Conservation (phyloP, 2,888 invertebrate genomes). For the Sympetrum striolatum region DNA sequence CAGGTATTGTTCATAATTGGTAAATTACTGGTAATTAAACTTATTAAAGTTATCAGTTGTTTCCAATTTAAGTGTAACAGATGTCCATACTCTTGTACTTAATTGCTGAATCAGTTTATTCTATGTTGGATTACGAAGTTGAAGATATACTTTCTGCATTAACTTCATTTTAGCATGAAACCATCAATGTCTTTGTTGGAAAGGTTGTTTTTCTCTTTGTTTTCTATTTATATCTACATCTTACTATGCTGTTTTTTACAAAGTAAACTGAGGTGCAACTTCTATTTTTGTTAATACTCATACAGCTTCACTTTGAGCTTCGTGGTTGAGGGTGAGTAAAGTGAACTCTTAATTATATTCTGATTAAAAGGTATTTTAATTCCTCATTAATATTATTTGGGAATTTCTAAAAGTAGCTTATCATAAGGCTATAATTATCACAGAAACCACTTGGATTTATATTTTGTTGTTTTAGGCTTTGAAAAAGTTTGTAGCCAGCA, state of each 20-base stretch:
- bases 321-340: no score
- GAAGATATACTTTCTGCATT: background rate
- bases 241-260: no score
- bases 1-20: background rate
- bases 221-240: background rate
- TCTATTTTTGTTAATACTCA: no score
- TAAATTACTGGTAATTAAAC: background rate
- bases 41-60: background rate
- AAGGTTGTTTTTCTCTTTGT: background rate
- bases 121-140: background rate
- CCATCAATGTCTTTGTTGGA: background rate
- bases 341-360: background rate
- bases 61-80: background rate
- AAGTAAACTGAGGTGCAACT: no score
- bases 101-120: background rate
- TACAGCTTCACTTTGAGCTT: no score
- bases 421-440: background rate
- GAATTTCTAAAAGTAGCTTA: background rate
- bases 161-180: background rate
- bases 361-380: background rate
- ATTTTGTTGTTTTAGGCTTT: background rate
- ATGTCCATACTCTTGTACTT: background rate
- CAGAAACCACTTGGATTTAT: background rate
- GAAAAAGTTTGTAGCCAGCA: background rate
- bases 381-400: background rate